A percentile compares a stretch with the other conserved stretches of the same genome.
These are phyloP conservation scores for Butastur rufipennis DNA, from an alignment of 2,113 vertebrate species.

Conservation along the genomic window DNA sequence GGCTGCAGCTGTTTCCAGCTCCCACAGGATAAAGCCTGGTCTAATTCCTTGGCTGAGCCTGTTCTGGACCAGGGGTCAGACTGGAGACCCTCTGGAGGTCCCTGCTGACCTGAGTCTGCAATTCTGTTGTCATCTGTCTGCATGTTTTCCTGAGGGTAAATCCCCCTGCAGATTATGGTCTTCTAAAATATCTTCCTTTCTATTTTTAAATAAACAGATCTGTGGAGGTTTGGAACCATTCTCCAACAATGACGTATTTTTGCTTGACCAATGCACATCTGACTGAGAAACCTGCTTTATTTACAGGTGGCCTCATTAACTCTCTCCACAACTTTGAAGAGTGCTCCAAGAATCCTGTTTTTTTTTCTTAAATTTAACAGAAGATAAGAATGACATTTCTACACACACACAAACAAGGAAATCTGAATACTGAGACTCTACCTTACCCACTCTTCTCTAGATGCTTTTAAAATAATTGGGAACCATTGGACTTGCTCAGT, in stretches of 20 bases:
- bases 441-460: not conserved
- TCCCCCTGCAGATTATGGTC: not conserved
- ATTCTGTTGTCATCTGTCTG: not conserved
- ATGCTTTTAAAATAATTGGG: not conserved
- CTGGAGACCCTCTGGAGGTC: fast-evolving
- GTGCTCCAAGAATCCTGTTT: not conserved
- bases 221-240: not conserved
- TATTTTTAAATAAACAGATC: not conserved
- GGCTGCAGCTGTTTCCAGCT: not conserved
- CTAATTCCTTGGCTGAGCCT: not conserved
- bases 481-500: not conserved
- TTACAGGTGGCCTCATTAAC: not conserved
- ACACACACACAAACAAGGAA: not conserved
- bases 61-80: not conserved
- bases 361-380: not conserved
- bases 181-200: not conserved
- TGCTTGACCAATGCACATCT: not conserved
- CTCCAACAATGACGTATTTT: not conserved
- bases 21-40: not conserved
- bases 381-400: not conserved
- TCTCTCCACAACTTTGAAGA: not conserved
- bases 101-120: not conserved
- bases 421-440: not conserved
- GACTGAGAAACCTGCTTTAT: not conserved
- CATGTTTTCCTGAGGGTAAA: not conserved